Evolutionary conservation across 2,113 vertebrate species (phyloP).

Genomic region (Xenopus borealis): DNA sequence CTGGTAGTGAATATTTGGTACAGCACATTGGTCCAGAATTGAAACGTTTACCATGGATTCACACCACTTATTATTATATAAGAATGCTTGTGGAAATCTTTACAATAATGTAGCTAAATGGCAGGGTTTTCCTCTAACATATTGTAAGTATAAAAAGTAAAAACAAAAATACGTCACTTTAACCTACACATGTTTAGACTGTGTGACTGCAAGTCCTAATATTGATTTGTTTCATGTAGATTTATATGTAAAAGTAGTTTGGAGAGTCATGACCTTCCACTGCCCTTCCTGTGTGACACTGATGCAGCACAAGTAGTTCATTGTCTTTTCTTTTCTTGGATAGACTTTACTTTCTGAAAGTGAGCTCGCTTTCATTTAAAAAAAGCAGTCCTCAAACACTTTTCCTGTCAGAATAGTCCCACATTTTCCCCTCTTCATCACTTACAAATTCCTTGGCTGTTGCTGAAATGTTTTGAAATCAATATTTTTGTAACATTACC

Average conservation of each 20-base stretch:
- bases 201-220: not conserved
- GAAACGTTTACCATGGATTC: too few relatives aligned
- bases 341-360: constrained; percentile 26
- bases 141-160: not conserved
- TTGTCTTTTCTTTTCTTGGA: constrained; percentile 22
- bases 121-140: constrained; percentile 21
- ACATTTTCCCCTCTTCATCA: constrained; percentile 10
- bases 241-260: constrained; percentile 6
- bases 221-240: not conserved
- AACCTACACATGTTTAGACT: not conserved
- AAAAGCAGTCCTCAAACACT: constrained; percentile 23
- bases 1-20: too few relatives aligned
- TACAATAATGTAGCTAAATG: constrained; percentile 1
- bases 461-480: constrained; percentile 14
- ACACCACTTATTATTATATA: too few relatives aligned
- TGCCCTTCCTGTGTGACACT: constrained; percentile 37
- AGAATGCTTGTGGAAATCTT: too few relatives aligned
- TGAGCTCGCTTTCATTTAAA: constrained; percentile 30
- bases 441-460: constrained; percentile 11
- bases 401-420: constrained; percentile 10
- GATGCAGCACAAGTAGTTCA: constrained; percentile 31
- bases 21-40: too few relatives aligned
- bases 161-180: not conserved
- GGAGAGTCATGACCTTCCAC: constrained; percentile 28
- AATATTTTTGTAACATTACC: constrained; percentile 21